phyloP scores from a whole-genome alignment of 2,113 vertebrate species.

The Peromyscus polionotus region DNA sequence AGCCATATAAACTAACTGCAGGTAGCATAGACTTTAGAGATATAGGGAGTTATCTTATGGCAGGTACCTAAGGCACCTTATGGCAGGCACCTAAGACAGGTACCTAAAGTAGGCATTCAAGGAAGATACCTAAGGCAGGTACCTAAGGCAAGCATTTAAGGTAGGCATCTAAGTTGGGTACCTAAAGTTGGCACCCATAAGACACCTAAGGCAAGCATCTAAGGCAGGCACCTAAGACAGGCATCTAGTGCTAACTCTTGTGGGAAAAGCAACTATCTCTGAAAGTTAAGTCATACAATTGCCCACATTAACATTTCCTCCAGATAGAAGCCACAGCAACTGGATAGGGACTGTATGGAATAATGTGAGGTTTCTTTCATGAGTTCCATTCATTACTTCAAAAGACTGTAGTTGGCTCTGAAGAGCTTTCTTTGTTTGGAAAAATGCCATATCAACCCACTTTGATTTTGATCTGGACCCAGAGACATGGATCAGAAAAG shows the following conservation, averaged over 20 bases:
- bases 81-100: neutral
- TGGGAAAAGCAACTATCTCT: neutral
- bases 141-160: neutral
- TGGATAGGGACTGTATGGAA: neutral
- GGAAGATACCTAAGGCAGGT: neutral
- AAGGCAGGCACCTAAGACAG: neutral
- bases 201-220: neutral
- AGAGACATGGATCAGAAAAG: neutral
- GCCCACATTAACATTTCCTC: neutral
- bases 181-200: neutral
- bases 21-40: neutral
- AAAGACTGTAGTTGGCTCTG: neutral
- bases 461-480: slow-evolving; percentile 1
- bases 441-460: neutral
- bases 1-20: neutral
- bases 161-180: neutral
- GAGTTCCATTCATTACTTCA: neutral
- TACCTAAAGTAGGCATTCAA: neutral
- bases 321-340: neutral
- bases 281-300: neutral
- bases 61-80: neutral
- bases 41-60: neutral
- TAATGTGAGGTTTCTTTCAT: neutral
- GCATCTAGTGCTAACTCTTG: neutral
- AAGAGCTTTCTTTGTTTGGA: neutral